phyloP scores from a whole-genome alignment of 2,113 vertebrate genomes.

The Cyprinodon brontotheroides region DNA sequence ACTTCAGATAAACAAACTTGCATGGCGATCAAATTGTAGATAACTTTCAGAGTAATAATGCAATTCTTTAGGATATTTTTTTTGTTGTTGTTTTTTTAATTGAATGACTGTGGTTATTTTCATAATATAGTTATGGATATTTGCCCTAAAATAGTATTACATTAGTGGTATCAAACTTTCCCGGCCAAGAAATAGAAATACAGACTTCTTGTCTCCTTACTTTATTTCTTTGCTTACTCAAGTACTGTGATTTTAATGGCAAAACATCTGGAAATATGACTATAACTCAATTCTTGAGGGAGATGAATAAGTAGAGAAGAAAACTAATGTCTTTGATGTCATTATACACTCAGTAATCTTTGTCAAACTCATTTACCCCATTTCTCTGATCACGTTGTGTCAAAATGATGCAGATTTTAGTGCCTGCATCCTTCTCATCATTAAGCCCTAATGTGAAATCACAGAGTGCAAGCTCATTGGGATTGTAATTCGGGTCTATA shows the following conservation, averaged over 20 bases:
- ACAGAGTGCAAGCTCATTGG: conserved; percentile 46
- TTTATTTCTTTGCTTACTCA: conserved; percentile 46
- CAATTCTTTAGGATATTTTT: neutral
- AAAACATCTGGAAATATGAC: conserved; percentile 49
- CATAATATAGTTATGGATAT: conserved; percentile 11
- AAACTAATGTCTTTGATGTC: conserved; percentile 52
- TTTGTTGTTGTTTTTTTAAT: conserved; percentile 16
- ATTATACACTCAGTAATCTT: conserved; percentile 53
- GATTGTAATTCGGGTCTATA: conserved; percentile 20
- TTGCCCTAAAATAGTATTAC: conserved; percentile 37
- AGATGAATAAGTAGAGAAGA: conserved; percentile 40
- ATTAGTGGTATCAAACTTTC: conserved; percentile 32
- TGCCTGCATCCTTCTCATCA: conserved; percentile 31
- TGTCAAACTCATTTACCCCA: conserved; percentile 59
- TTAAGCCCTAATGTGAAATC: conserved; percentile 40
- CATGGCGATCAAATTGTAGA: neutral
- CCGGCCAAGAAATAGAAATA: conserved; percentile 36
- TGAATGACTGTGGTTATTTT: conserved; percentile 3
- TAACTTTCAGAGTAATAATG: neutral
- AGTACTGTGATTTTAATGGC: conserved; percentile 47
- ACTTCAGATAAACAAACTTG: neutral
- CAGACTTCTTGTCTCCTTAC: conserved; percentile 46
- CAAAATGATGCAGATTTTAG: conserved; percentile 41
- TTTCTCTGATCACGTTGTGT: conserved; percentile 55
- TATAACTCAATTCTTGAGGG: conserved; percentile 34